A percentile compares a stretch with the other conserved stretches of the same genome.
These are phyloP conservation scores for Tiaroga cobitis DNA, from an alignment of 2,797 vertebrate species.

Conservation along the genomic window DNA sequence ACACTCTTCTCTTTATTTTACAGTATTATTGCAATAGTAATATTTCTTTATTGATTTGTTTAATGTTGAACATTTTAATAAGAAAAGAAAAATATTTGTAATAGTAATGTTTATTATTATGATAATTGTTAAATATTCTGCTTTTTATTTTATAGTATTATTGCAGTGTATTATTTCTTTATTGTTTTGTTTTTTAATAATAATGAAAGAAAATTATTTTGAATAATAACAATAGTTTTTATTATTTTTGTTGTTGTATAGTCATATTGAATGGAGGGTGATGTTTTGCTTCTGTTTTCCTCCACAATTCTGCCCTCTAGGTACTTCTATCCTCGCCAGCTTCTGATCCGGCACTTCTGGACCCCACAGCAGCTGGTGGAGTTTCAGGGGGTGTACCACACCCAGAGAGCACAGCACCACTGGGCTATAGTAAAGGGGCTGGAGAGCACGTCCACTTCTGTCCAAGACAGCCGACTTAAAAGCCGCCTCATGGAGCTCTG, in stretches of 20 bases:
- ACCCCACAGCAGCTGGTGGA: constrained; percentile 82
- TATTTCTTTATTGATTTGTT: not conserved
- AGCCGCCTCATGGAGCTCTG: constrained; percentile 78
- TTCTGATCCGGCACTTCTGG: constrained; percentile 93
- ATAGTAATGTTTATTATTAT: too few species aligned
- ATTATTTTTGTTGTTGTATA: not conserved
- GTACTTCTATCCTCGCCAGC: constrained; percentile 92
- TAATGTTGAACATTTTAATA: constrained; percentile 6
- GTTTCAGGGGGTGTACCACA: constrained; percentile 84
- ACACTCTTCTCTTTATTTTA: not conserved
- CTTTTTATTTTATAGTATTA: too few species aligned
- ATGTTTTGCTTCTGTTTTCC: not conserved
- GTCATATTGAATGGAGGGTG: not conserved
- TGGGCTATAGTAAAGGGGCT: constrained; percentile 74
- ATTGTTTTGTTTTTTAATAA: too few species aligned
- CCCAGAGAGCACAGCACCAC: constrained; percentile 72
- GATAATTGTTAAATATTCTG: too few species aligned
- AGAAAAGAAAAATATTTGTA: too few species aligned
- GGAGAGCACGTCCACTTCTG: constrained; percentile 50
- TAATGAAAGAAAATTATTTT: too few species aligned
- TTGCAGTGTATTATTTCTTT: too few species aligned
- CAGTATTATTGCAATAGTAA: not conserved
- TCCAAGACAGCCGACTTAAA: constrained; percentile 72
- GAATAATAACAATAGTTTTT: too few species aligned
- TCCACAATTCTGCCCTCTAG: constrained; percentile 70